Percentiles rank a stretch among this genome's conserved stretches.
Conservation (phyloP, 1,140 invertebrate species). For the Leguminivora glycinivorella region DNA sequence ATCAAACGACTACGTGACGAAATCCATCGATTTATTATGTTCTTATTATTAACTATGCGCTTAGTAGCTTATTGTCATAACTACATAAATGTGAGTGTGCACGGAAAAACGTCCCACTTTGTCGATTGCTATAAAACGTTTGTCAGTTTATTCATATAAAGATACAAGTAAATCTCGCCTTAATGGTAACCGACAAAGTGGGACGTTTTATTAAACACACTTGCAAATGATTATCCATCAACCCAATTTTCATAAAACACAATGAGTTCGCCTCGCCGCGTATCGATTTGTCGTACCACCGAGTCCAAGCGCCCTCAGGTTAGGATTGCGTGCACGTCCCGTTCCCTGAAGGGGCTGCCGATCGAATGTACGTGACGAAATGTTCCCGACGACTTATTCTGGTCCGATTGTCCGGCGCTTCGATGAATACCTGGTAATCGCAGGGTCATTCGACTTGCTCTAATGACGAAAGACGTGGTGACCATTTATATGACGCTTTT, state of each 20-base stretch:
- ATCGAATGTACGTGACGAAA: slow-evolving; percentile 48
- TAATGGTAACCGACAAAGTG: no score
- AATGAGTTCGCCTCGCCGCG: not conserved
- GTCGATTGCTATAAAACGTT: no score
- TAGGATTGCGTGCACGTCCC: slow-evolving; percentile 49
- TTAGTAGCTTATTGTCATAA: no score
- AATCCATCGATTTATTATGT: no score
- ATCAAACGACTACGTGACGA: no score
- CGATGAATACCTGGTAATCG: not conserved
- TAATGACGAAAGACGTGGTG: not conserved
- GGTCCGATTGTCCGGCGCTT: not conserved
- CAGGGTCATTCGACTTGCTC: not conserved
- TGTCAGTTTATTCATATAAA: no score
- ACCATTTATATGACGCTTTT: no score
- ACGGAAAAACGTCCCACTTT: no score
- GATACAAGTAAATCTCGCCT: no score
- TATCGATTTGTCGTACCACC: slow-evolving; percentile 39
- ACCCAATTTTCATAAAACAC: not conserved
- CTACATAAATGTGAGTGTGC: no score
- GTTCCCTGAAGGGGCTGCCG: slow-evolving; percentile 45
- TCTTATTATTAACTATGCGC: no score
- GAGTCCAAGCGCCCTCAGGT: slow-evolving; percentile 33
- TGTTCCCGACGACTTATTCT: slow-evolving; percentile 35
- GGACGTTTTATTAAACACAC: no score
- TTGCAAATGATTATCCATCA: not conserved